These are phyloP conservation scores for Acronicta alni DNA, from an alignment of 2,888 invertebrate genomes.

Conservation along the genomic window DNA sequence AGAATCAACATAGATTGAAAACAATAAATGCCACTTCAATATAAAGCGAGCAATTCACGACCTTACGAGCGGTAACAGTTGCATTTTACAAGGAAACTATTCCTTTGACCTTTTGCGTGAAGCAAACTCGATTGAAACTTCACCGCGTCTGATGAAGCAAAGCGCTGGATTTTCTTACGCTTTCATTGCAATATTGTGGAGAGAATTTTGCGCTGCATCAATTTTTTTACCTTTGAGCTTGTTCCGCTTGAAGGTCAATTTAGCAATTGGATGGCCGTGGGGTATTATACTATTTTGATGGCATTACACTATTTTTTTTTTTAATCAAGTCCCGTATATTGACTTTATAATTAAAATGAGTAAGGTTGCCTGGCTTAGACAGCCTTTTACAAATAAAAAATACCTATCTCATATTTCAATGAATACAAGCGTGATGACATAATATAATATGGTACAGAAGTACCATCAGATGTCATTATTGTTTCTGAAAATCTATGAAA, in stretches of 20 bases:
- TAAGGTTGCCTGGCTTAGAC: no score
- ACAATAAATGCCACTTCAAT: slow-evolving; percentile 47
- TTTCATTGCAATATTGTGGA: slow-evolving; percentile 58
- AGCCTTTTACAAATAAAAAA: no score
- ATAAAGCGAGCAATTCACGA: slow-evolving; percentile 45
- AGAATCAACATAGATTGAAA: slow-evolving; percentile 43
- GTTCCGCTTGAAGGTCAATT: slow-evolving; percentile 1
- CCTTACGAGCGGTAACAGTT: slow-evolving; percentile 52
- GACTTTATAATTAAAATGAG: no score
- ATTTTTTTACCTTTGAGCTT: neutral
- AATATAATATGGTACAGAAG: no score
- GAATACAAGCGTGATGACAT: no score
- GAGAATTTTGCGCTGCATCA: slow-evolving; percentile 21
- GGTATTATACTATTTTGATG: neutral
- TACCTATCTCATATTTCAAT: no score
- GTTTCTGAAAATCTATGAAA: no score
- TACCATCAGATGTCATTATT: no score
- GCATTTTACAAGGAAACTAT: slow-evolving; percentile 55
- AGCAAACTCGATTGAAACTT: slow-evolving; percentile 75
- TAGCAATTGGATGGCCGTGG: neutral
- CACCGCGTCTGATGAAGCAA: slow-evolving; percentile 71
- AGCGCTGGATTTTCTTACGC: slow-evolving; percentile 64
- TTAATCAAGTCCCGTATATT: no score
- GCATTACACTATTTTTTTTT: no score
- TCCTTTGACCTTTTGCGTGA: slow-evolving; percentile 62